A percentile compares a stretch with the other conserved stretches of the same genome.
These are phyloP conservation scores for Myotis yumanensis DNA, from an alignment of 2,113 vertebrate genomes.

Conservation along the genomic window DNA sequence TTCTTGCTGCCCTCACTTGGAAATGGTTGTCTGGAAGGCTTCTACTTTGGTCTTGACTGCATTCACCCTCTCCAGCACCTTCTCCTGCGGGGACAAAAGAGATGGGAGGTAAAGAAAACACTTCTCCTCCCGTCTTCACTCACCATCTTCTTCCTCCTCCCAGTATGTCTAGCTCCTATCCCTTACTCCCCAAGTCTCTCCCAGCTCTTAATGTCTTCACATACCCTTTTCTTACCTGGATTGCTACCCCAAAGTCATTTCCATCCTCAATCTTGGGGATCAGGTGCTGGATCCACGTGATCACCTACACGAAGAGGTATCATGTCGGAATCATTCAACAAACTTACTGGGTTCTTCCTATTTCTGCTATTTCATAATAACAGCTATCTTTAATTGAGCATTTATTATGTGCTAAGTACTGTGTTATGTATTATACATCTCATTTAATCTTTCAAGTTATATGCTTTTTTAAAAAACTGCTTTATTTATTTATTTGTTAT, in stretches of 20 bases:
- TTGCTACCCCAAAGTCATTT: constrained; percentile 93
- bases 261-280: constrained; percentile 95
- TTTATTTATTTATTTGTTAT: too few relatives aligned
- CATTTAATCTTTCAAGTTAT: neutral
- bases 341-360: neutral
- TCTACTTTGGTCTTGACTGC: constrained; percentile 93
- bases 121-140: neutral
- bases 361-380: constrained; percentile 21
- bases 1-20: constrained; percentile 81
- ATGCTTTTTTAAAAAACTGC: neutral
- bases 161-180: neutral
- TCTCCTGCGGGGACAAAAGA: constrained; percentile 84
- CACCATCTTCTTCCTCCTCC: neutral
- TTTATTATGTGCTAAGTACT: neutral
- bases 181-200: neutral
- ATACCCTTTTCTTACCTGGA: constrained; percentile 85
- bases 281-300: constrained; percentile 91
- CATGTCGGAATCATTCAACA: constrained; percentile 17
- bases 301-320: constrained; percentile 81
- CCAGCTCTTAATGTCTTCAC: neutral
- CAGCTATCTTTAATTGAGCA: neutral
- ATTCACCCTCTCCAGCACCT: constrained; percentile 90
- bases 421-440: neutral
- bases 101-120: neutral
- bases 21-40: constrained; percentile 87